Base-by-base conservation (phyloP, 2,113 vertebrate genomes). In the Ctenomys sociabilis region DNA sequence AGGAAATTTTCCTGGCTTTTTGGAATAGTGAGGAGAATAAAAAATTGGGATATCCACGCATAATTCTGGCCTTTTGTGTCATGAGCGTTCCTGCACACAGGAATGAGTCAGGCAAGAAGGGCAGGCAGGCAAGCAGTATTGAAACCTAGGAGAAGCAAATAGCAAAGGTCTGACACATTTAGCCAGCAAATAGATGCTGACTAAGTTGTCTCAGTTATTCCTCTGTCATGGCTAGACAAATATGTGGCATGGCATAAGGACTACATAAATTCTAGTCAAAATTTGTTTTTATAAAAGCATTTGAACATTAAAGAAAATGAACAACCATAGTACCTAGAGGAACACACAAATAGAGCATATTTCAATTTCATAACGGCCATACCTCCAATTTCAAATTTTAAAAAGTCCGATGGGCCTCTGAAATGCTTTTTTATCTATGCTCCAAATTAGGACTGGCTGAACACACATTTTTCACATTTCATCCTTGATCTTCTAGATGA, bases 241-340 rank as follows among this genome's bases (percentile, higher is more conserved):
- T 57, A 57, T 4, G 16, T 16, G 54, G n/a, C n/a, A n/a, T n/a
- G 68, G 45, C 43, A 84, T 26, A 32, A 92, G 70, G 57, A 24
- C 61, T 49, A 73, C 37, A 40, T 85, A 94, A 45, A 87, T 94
- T 75, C 77, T 80, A 61, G 68, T 83, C 22, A 49, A 91, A 63
- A 57, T 73, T 91, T 66, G 13, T 93, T 88, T 78, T 93, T 85
- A 90, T 49, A 96, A 66, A 26, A 96, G n/a, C 26, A 11, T 84
- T 93, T 75, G 70, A 82, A 89, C 57, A 85, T 95, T 57, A 90
- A 93, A 96, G 81, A 30, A 78, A 94, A 93, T 30, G 28, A 37
- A 64, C 64, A 37, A 35, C 3, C 35, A 24, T 0, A 17, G 37
- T 45, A 72, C 66, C 54, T 61, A n/a, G 92, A 95, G 32, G 59